Evolutionary conservation across 2,888 invertebrate genomes (phyloP).

Genomic region (Cheilosia urbana): DNA sequence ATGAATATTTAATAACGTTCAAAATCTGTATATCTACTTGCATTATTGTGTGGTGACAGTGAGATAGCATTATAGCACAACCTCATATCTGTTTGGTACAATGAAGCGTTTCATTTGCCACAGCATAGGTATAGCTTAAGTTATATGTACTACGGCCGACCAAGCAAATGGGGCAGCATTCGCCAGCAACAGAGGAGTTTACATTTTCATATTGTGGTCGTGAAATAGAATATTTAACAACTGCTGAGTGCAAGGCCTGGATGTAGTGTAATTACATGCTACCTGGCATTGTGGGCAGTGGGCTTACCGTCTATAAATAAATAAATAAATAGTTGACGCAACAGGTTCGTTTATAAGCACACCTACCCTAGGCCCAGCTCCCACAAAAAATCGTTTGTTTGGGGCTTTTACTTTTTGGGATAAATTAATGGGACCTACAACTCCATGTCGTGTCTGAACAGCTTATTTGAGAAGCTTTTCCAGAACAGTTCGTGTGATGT

Average conservation of each 20-base stretch:
- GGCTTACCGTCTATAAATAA: too few species aligned
- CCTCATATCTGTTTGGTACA: conserved; percentile 53
- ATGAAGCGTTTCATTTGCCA: conserved; percentile 68
- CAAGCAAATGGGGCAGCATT: conserved; percentile 55
- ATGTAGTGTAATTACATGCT: background rate
- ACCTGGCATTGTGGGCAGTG: background rate
- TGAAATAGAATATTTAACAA: conserved; percentile 64
- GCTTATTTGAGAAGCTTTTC: too few species aligned
- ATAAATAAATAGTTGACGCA: too few species aligned
- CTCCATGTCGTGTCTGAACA: too few species aligned
- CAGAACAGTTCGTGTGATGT: too few species aligned
- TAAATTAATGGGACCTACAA: too few species aligned
- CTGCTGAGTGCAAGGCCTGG: background rate
- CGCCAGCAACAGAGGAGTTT: conserved; percentile 25
- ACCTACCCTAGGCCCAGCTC: too few species aligned
- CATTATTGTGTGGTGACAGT: conserved; percentile 32
- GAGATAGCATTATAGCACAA: background rate
- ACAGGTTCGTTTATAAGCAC: too few species aligned
- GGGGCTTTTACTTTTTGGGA: too few species aligned
- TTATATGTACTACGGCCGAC: conserved; percentile 28
- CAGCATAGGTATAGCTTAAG: background rate
- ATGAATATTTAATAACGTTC: conserved; percentile 61
- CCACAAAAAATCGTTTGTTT: too few species aligned
- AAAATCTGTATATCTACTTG: conserved; percentile 15
- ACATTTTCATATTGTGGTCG: conserved; percentile 46